These are phyloP conservation scores for Lamellibrachia satsuma DNA, from an alignment of 2,888 invertebrate species.

Conservation along the genomic window DNA sequence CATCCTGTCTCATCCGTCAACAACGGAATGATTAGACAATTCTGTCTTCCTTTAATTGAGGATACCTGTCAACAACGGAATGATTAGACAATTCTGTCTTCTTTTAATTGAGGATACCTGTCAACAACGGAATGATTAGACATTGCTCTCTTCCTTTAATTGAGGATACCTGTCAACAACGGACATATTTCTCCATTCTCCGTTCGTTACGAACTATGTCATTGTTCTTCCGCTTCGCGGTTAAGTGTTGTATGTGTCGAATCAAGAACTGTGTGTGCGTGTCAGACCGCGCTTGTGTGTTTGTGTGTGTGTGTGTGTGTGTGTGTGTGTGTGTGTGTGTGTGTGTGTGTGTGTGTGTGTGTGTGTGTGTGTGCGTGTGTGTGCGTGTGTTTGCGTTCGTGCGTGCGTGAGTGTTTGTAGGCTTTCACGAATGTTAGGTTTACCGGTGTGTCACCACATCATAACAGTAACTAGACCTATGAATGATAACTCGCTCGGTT, in stretches of 20 bases:
- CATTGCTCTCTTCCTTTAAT: neutral
- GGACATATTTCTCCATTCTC: neutral
- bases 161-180: neutral
- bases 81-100: neutral
- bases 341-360: neutral
- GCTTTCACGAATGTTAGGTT: too few species aligned
- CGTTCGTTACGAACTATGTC: neutral
- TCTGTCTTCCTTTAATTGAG: neutral
- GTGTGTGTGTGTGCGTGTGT: neutral
- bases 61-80: neutral
- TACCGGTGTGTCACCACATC: too few species aligned
- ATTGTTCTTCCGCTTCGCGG: neutral
- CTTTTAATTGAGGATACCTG: too few species aligned
- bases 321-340: neutral
- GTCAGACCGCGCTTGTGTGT: too few species aligned
- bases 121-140: neutral
- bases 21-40: neutral
- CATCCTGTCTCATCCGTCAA: neutral
- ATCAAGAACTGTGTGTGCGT: neutral
- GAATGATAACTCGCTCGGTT: too few species aligned
- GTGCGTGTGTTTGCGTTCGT: neutral
- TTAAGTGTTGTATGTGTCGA: neutral
- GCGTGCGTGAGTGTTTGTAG: neutral
- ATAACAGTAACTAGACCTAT: too few species aligned
- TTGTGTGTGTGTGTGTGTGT: neutral